Evolutionary conservation across 2,113 vertebrate genomes (phyloP).

Genomic region (Myodes glareolus): DNA sequence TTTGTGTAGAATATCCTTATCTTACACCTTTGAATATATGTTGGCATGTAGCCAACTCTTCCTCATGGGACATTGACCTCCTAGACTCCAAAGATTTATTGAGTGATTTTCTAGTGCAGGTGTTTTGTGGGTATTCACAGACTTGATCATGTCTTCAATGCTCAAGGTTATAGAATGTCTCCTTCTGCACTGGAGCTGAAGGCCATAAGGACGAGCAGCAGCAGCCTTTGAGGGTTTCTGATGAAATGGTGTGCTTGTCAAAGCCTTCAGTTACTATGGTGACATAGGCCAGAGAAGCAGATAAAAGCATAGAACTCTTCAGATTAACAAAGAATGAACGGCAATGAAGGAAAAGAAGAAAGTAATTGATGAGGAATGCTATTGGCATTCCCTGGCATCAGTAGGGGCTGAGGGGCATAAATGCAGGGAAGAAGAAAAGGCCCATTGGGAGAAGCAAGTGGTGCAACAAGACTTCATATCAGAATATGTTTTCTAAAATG

Average conservation of each 20-base stretch:
- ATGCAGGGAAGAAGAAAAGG: not conserved
- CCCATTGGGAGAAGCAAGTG: slow-evolving; percentile 26
- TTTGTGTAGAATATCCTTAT: not conserved
- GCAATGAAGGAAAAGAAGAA: not conserved
- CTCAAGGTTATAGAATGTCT: not conserved
- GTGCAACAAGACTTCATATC: slow-evolving; percentile 56
- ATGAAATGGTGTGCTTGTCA: slow-evolving; percentile 26
- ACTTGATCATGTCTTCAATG: not conserved
- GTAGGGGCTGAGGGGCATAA: not conserved
- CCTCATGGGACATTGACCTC: not conserved
- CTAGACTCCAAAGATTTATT: not conserved
- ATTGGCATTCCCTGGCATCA: not conserved
- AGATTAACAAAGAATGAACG: not conserved
- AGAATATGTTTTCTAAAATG: slow-evolving; percentile 61
- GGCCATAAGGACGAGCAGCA: not conserved
- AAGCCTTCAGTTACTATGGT: slow-evolving; percentile 54
- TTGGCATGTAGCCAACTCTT: not conserved
- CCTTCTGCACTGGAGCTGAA: not conserved
- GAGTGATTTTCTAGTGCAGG: not conserved
- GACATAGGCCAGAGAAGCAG: slow-evolving; percentile 7
- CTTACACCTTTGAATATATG: not conserved
- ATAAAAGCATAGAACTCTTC: slow-evolving; percentile 32
- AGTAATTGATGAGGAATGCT: slow-evolving; percentile 27
- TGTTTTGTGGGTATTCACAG: not conserved
- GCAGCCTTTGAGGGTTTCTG: not conserved